Percentiles rank a stretch among this genome's conserved stretches.
Conservation (phyloP, 2,113 vertebrate genomes). For the Odontophorus gujanensis region DNA sequence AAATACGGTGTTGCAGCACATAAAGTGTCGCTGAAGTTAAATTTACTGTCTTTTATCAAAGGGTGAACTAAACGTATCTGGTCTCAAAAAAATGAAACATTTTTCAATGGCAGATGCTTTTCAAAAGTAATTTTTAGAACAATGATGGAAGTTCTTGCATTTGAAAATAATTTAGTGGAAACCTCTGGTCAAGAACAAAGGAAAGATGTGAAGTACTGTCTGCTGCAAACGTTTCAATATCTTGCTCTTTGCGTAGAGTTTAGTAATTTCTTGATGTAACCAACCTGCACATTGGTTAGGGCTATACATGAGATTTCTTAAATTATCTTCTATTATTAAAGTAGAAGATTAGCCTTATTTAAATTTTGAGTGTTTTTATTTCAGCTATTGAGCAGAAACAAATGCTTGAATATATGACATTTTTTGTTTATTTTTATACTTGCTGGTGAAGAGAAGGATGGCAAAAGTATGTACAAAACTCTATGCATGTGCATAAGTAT, state of each 20-base stretch:
- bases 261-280: background rate
- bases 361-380: background rate
- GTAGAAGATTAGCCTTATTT: background rate
- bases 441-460: background rate
- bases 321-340: background rate
- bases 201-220: background rate
- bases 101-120: constrained; percentile 80
- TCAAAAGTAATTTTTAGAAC: constrained; percentile 78
- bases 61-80: constrained; percentile 82
- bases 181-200: constrained; percentile 23
- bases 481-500: background rate
- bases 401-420: background rate
- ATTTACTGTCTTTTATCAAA: constrained; percentile 88
- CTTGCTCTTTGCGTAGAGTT: background rate
- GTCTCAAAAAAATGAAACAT: constrained; percentile 78
- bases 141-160: constrained; percentile 75
- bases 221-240: constrained; percentile 8
- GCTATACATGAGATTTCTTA: background rate
- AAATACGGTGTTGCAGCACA: constrained; percentile 81
- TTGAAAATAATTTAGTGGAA: constrained; percentile 52
- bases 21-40: constrained; percentile 82
- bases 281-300: background rate
- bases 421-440: background rate
- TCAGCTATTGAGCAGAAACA: background rate
- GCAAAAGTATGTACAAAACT: background rate